phyloP scores from a whole-genome alignment of 1,140 invertebrate species.

The Tetranychus cinnabarinus region DNA sequence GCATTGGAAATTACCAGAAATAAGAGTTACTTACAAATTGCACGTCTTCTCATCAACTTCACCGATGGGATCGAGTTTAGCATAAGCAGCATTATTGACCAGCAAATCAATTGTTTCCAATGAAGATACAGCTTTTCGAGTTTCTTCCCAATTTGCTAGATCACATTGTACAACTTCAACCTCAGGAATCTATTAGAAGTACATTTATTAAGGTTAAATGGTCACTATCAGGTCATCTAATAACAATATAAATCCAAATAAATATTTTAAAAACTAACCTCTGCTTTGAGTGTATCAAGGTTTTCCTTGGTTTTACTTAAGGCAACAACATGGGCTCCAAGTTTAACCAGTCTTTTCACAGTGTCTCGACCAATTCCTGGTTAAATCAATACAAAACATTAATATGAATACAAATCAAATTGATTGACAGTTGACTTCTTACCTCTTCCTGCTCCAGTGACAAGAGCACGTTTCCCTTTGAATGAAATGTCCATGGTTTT shows the following conservation, averaged over 20 bases:
- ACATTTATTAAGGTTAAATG: not conserved
- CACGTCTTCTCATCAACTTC: slow-evolving; percentile 37
- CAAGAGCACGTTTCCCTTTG: slow-evolving; percentile 45
- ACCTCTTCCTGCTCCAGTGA: slow-evolving; percentile 60
- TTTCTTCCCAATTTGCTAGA: slow-evolving; percentile 46
- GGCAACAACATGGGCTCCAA: slow-evolving; percentile 44
- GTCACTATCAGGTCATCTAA: too few relatives aligned
- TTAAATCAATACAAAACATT: not conserved
- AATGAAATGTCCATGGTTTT: slow-evolving; percentile 25
- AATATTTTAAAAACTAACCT: slow-evolving; percentile 3
- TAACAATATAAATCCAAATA: not conserved
- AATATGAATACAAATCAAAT: not conserved
- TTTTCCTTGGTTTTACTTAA: slow-evolving; percentile 31
- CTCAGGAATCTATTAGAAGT: slow-evolving; percentile 20
- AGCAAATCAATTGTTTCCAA: slow-evolving; percentile 41
- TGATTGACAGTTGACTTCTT: slow-evolving; percentile 7
- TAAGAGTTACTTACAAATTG: slow-evolving; percentile 32
- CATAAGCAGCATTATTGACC: slow-evolving; percentile 57
- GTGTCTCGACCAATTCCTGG: slow-evolving; percentile 19
- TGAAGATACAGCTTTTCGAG: slow-evolving; percentile 29
- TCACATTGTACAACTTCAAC: slow-evolving; percentile 37
- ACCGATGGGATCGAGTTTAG: slow-evolving; percentile 33
- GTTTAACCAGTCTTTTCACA: slow-evolving; percentile 34
- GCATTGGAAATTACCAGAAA: too few relatives aligned
- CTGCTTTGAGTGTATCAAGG: slow-evolving; percentile 8